A percentile compares a stretch with the other conserved stretches of the same genome.
phyloP scores from a whole-genome alignment of 2,797 vertebrate genomes.

The Chromis chromis region DNA sequence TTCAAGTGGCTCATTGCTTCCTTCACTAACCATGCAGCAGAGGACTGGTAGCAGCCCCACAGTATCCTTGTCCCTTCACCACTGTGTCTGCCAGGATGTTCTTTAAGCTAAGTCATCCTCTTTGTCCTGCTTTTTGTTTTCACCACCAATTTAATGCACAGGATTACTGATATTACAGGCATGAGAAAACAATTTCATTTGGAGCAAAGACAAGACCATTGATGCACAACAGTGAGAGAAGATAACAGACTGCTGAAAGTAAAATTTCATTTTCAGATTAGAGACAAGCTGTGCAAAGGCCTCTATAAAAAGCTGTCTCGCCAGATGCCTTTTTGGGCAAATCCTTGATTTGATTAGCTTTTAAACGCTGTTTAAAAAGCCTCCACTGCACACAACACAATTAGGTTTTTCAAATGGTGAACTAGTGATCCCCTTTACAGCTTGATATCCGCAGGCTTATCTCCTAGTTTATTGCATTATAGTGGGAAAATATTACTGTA shows the following conservation, averaged over 20 bases:
- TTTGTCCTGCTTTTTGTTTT: conserved; percentile 63
- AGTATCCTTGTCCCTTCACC: conserved; percentile 25
- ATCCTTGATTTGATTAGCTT: conserved; percentile 83
- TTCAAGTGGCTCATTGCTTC: not conserved
- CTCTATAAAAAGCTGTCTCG: conserved; percentile 75
- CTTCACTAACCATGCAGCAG: conserved; percentile 1
- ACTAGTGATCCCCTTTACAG: conserved; percentile 72
- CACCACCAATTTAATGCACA: conserved; percentile 69
- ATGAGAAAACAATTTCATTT: conserved; percentile 79
- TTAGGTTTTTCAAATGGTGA: conserved; percentile 78
- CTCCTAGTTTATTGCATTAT: conserved; percentile 69
- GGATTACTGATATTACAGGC: conserved; percentile 78
- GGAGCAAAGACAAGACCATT: conserved; percentile 69
- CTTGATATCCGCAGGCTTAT: conserved; percentile 73
- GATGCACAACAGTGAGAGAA: conserved; percentile 74
- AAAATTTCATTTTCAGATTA: conserved; percentile 82
- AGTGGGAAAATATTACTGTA: conserved; percentile 76
- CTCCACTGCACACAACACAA: conserved; percentile 74
- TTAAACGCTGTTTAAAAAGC: conserved; percentile 81
- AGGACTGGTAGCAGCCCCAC: not conserved
- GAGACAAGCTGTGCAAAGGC: conserved; percentile 76
- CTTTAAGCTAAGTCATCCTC: conserved; percentile 57
- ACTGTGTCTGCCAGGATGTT: conserved; percentile 35
- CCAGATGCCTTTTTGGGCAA: conserved; percentile 81
- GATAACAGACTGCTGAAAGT: conserved; percentile 78